Evolutionary conservation across 2,888 invertebrate genomes (phyloP), one percentile per base, ranked within the genome.

Genomic region (Drosophila melanosoma): DNA sequence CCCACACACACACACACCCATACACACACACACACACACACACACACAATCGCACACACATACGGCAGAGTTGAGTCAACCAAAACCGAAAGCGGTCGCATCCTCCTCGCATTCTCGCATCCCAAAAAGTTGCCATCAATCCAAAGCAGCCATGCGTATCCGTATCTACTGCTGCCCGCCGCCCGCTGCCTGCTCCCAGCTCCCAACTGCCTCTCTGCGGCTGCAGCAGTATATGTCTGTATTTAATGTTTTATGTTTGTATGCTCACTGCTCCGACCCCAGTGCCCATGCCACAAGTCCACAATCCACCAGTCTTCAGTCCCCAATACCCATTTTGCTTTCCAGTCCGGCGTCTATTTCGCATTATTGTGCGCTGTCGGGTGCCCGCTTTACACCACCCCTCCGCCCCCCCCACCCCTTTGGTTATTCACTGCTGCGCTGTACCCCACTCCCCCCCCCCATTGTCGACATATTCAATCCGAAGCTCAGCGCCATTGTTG

Each of bases 191-290:
- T 33, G 49, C 48, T 29, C 29, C 29, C 29, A 5, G 29, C 29
- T 29, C 29, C 29, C 29, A 29, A 6, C 29, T 51, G 10, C 40
- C 56, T 49, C 53, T 56, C 69, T n/a, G 38, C 51, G 52, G 48
- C 33, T 53, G 38, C 61, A 36, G 56, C 58, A 60, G 62, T 82
- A 61, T 87, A 81, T 89, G 90, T 87, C 90, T 87, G 87, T 90
- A 90, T 90, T 87, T 87, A 87, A 87, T 87, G 87, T 87, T 90
- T 87, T 89, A 90, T 87, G 90, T 87, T 87, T 89, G 89, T 87
- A 80, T 84, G 90, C 89, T 82, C 86, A 71, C 23, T 38, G 68
- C 83, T 69, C 64, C 40, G 32, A 40, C 35, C 59, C 36, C 62
- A 40, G n/a, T 62, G 29, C 57, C 29, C 72, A 64, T 38, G 60